A percentile compares a stretch with the other conserved stretches of the same genome.
Evolutionary conservation across 2,113 vertebrate species (phyloP).

Genomic region (Panurus biarmicus): DNA sequence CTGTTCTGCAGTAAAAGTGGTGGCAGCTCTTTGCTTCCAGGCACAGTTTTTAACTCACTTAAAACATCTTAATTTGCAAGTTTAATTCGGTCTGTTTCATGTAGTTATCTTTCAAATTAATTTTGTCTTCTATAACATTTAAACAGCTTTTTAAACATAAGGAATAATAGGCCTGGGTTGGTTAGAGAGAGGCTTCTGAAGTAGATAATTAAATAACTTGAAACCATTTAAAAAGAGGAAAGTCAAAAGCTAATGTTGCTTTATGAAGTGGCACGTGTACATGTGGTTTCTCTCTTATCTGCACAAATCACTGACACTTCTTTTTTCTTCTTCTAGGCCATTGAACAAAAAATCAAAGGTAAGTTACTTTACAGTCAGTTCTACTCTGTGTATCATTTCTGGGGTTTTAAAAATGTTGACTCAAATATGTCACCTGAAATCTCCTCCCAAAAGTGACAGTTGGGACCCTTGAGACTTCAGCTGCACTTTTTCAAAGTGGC

Average conservation of each 20-base stretch:
- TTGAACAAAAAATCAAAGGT: conserved; percentile 88
- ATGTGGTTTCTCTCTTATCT: background rate
- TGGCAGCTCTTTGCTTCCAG: conserved; percentile 15
- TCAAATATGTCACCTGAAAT: background rate
- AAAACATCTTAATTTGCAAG: conserved; percentile 49
- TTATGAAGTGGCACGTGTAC: background rate
- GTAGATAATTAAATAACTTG: conserved; percentile 30
- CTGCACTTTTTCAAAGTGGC: background rate
- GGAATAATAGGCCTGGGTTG: background rate
- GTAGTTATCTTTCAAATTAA: conserved; percentile 42
- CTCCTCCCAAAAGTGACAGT: background rate
- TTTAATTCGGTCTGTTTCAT: conserved; percentile 38
- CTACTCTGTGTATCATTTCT: background rate
- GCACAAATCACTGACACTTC: conserved; percentile 54
- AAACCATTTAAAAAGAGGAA: background rate
- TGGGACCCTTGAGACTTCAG: background rate
- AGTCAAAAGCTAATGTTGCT: conserved; percentile 2
- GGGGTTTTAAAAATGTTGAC: background rate
- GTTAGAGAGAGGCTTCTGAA: background rate
- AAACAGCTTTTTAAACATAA: conserved; percentile 12
- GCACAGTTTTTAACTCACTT: conserved; percentile 41
- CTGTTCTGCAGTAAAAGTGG: background rate
- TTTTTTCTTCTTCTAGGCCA: conserved; percentile 79
- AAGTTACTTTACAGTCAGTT: conserved; percentile 66
- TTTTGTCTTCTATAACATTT: conserved; percentile 15